Percentiles rank a stretch among this genome's conserved stretches.
phyloP scores from a whole-genome alignment of 23 tunicate genomes.

The Ascidia mentula region DNA sequence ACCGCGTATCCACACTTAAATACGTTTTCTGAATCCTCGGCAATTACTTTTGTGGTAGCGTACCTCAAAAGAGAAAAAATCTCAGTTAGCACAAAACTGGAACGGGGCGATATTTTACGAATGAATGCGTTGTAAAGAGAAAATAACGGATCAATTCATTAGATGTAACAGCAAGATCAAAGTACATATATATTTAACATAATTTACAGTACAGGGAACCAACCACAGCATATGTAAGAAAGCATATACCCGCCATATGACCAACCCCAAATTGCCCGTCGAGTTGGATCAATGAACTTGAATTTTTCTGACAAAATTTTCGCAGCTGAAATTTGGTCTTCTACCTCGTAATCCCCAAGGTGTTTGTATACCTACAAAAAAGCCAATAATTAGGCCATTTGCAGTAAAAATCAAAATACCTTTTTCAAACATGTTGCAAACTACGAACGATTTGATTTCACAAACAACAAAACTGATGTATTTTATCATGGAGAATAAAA shows the following conservation, averaged over 20 bases:
- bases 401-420: too few relatives aligned
- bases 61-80: slow-evolving; percentile 17
- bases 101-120: too few relatives aligned
- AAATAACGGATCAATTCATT: too few relatives aligned
- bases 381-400: not conserved
- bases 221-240: not conserved
- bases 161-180: too few relatives aligned
- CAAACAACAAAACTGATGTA: too few relatives aligned
- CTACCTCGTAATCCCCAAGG: slow-evolving; percentile 83
- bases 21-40: slow-evolving; percentile 35
- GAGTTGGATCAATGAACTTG: slow-evolving; percentile 46
- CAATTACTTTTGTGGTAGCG: slow-evolving; percentile 58
- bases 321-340: slow-evolving; percentile 78
- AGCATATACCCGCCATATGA: slow-evolving; percentile 83
- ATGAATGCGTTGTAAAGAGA: too few relatives aligned
- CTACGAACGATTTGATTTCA: too few relatives aligned
- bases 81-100: too few relatives aligned
- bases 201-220: too few relatives aligned
- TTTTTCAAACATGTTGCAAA: too few relatives aligned
- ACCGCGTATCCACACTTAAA: slow-evolving; percentile 61
- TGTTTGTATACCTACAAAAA: slow-evolving; percentile 59
- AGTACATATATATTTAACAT: too few relatives aligned
- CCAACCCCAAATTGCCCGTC: slow-evolving; percentile 86
- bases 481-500: too few relatives aligned
- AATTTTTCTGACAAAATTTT: slow-evolving; percentile 14